Evolutionary conservation across 2,888 invertebrate genomes (phyloP).

Genomic region (Hirtodrosophila trivittata): DNA sequence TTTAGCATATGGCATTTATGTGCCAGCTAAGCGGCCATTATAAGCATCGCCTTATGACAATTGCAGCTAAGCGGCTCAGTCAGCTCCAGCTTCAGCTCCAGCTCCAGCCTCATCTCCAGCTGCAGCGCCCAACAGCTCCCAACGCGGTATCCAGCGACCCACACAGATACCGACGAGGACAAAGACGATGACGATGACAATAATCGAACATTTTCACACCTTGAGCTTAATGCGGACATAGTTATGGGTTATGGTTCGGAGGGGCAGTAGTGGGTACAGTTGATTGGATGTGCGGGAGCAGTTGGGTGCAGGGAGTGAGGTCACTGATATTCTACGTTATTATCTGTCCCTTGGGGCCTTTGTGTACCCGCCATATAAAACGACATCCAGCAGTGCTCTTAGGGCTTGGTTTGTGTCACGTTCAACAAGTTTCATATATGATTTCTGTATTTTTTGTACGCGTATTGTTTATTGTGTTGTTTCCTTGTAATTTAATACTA

Average conservation of each 20-base stretch:
- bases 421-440: constrained; percentile 64
- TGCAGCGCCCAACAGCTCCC: background rate
- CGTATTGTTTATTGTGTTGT: constrained; percentile 41
- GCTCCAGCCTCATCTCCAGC: constrained; percentile 4
- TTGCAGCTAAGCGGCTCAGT: constrained; percentile 71
- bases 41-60: constrained; percentile 66
- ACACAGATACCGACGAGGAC: constrained; percentile 36
- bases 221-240: constrained; percentile 73
- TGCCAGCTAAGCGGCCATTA: constrained; percentile 75
- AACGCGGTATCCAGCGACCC: constrained; percentile 17
- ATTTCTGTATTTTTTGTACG: constrained; percentile 17
- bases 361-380: constrained; percentile 51
- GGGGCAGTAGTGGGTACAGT: constrained; percentile 13
- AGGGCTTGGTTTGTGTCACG: constrained; percentile 28
- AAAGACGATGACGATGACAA: constrained; percentile 65
- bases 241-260: constrained; percentile 25
- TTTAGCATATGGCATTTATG: constrained; percentile 73
- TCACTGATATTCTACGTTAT: constrained; percentile 54
- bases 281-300: constrained; percentile 22
- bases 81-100: constrained; percentile 6
- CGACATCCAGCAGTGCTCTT: constrained; percentile 59
- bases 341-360: constrained; percentile 50
- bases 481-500: constrained; percentile 74
- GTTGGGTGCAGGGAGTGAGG: constrained; percentile 2
- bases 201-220: constrained; percentile 82